Evolutionary conservation across 2,888 invertebrate genomes (phyloP), one percentile per base, ranked within the genome.

Genomic region (Amblyteles armatorius): DNA sequence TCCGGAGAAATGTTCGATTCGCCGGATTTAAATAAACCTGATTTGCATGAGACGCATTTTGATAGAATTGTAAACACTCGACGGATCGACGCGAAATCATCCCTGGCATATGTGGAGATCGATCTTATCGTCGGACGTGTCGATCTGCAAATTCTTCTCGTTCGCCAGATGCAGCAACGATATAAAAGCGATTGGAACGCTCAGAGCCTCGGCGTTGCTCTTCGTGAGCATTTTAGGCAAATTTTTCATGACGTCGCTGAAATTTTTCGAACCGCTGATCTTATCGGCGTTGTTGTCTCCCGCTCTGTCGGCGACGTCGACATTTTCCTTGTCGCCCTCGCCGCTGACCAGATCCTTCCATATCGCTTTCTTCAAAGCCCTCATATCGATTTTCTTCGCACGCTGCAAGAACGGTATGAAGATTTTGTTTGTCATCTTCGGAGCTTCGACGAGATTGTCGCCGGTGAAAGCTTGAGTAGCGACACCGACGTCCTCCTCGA

Each of bases 301-400:
- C 7, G 22, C 48, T 19, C 11, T 16, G 29, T 48, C 40, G 19
- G 16, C 60, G 5, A 91, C 89, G 65, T 94, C 94, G n/a, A 92
- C 92, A 5, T 93, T 92, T 2, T 93, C 94, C 40, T 92, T 91
- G 0, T 92, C 89, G 4, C 94, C 92, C 67, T 92, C 90, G 0
- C 83, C 80, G 16, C 22, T 65, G 0, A 94, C 95, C 9, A 98
- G 93, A 86, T 96, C 93, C 57, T 95, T 95, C 96, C 97, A 97
- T 86, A 98, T 96, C 76, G 96, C 95, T n/a, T 95, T 94, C 92
- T 98, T 98, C 65, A 98, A 93, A 91, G 96, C 96, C 90, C 96
- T 97, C 96, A 98, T 98, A 91, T 98, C 97, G 60, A 98, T 96
- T 82, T 97, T 97, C 92, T 98, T 98, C 5, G 98, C 97, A 79